Evolutionary conservation across 1,140 invertebrate species (phyloP), one percentile per base, ranked within the genome.

Genomic region (Odontomachus brunneus): DNA sequence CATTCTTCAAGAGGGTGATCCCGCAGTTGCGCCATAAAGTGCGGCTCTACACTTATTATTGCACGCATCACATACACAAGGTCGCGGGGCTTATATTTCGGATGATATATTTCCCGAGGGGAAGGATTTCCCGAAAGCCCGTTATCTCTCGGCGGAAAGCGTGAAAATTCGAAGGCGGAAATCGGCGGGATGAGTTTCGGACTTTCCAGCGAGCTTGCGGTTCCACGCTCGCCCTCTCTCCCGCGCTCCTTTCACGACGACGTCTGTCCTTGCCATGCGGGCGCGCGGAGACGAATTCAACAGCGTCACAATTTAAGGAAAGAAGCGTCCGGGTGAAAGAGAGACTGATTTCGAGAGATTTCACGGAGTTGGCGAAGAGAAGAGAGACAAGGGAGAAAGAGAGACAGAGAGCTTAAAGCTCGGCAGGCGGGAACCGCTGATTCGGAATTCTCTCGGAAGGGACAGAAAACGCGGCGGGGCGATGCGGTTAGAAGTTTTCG

Each of bases 111-210:
- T 57, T 69, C 75, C 65, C 33, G 15, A 22, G 51, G 44, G 51
- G 24, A 44, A 29, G 12, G 33, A 55, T 80, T 69, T 57, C 22
- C 9, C 63, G 51, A 44, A 57, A 26, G 51, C 24, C 51, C 51
- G 69, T 80, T 80, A 80, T 69, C 65, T 69, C 65, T 57, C 51
- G 84, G 72, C 38, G 84, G 85, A 75, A 60, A 78, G 84, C 84
- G 78, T 84, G 84, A 91, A 89, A 90, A 88, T 83, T 87, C 83
- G 89, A 86, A 86, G 84, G 66, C 76, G 33, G 72, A 84, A 86
- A 88, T 82, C 67, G 51, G 60, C 60, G 51, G 53, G 51, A 60
- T 24, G 65, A 75, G 78, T 66, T 83, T 83, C 66, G 82, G 62
- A 76, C 57, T 83, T 85, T 84, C 57, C 9, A 81, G 55, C 33